Conservation (phyloP, 1,140 invertebrate species). For the Rhagoletis zephyria region DNA sequence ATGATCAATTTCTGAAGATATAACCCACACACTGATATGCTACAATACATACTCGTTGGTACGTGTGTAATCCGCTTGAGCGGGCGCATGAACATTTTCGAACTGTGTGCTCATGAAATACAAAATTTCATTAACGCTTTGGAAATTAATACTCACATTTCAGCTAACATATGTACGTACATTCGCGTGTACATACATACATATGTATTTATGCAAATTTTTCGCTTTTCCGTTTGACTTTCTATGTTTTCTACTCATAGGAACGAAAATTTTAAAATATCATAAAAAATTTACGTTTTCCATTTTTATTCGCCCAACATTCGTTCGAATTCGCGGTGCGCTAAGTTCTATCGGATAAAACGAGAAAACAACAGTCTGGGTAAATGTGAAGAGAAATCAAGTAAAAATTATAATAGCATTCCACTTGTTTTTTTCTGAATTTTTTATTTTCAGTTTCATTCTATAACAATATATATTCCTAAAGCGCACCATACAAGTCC, state of each 20-base stretch:
- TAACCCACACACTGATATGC: too few relatives aligned
- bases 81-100: too few relatives aligned
- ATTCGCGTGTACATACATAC: not conserved
- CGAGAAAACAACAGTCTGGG: not conserved
- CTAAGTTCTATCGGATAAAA: not conserved
- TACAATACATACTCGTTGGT: too few relatives aligned
- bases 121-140: too few relatives aligned
- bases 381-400: not conserved
- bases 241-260: not conserved
- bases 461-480: not conserved
- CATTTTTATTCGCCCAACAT: too few relatives aligned
- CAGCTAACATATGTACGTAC: not conserved
- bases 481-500: slow-evolving; percentile 45
- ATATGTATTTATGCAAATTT: not conserved
- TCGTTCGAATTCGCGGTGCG: too few relatives aligned
- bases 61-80: too few relatives aligned
- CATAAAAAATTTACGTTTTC: not conserved
- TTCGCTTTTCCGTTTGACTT: not conserved
- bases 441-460: too few relatives aligned
- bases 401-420: not conserved
- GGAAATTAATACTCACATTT: too few relatives aligned
- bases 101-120: too few relatives aligned
- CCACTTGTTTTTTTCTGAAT: not conserved
- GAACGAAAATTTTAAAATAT: not conserved
- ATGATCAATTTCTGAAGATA: too few relatives aligned